Conservation (phyloP, 2,113 vertebrate species). For the Proteles cristata region DNA sequence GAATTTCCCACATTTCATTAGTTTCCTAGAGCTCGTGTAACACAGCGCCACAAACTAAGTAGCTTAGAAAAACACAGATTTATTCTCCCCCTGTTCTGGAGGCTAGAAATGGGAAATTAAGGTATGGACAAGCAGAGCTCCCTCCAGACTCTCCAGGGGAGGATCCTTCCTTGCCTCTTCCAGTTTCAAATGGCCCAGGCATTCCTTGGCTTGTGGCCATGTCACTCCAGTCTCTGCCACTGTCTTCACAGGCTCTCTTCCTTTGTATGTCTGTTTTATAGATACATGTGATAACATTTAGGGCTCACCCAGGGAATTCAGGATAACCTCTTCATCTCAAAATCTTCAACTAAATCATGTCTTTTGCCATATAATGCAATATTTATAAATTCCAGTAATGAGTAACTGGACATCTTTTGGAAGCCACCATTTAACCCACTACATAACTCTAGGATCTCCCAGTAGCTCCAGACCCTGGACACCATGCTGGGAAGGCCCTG, state of each 20-base stretch:
- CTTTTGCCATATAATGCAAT: neutral
- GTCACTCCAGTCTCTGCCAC: neutral
- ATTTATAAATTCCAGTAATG: neutral
- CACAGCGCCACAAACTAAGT: neutral
- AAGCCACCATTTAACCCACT: neutral
- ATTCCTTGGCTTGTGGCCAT: neutral
- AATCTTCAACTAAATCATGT: conserved; percentile 16
- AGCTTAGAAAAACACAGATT: neutral
- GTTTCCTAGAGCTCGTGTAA: neutral
- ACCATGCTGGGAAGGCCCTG: neutral
- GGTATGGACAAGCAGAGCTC: rapidly evolving
- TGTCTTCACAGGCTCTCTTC: neutral
- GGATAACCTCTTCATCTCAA: neutral
- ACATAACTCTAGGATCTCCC: neutral
- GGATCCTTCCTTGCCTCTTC: neutral
- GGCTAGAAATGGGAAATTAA: neutral
- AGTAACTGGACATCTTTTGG: neutral
- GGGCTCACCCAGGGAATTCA: neutral
- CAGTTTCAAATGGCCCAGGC: neutral
- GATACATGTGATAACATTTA: neutral
- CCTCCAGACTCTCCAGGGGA: neutral
- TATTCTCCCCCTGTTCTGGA: neutral
- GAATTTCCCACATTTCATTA: neutral
- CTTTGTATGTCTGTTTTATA: conserved; percentile 8
- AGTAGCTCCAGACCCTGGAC: neutral